Evolutionary conservation across 2,113 vertebrate genomes (phyloP).

Genomic region (Triplophysa dalaica): DNA sequence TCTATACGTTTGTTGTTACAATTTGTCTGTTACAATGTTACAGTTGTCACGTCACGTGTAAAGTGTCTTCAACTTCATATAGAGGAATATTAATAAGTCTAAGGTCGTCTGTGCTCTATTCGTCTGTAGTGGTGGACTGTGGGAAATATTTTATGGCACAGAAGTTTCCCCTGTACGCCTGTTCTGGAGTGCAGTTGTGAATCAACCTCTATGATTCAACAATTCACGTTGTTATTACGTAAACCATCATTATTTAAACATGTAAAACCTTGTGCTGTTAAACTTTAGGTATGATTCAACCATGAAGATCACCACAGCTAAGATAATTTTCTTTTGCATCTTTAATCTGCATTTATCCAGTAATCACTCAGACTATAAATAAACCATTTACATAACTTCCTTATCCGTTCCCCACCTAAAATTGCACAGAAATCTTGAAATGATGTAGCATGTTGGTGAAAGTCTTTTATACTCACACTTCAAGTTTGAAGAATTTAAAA

Average conservation of each 20-base stretch:
- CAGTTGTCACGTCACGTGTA: not conserved
- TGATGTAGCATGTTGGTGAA: not conserved
- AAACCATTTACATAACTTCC: constrained; percentile 33
- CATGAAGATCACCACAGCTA: no score
- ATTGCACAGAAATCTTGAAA: not conserved
- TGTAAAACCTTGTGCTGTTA: not conserved
- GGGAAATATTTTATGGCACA: not conserved
- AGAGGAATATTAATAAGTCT: no score
- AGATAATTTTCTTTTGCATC: no score
- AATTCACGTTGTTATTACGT: not conserved
- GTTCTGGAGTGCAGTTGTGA: not conserved
- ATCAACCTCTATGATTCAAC: not conserved
- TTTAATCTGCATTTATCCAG: constrained; percentile 1
- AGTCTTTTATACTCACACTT: not conserved
- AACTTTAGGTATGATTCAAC: not conserved
- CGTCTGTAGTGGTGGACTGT: not conserved
- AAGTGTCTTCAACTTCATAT: no score
- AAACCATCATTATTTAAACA: not conserved
- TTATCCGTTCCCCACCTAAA: constrained; percentile 16
- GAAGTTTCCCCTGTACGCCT: not conserved
- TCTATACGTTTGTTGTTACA: no score
- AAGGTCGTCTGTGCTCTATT: not conserved
- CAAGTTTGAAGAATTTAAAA: not conserved
- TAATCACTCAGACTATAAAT: constrained; percentile 15
- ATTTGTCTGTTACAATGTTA: not conserved